Evolutionary conservation across 2,888 invertebrate genomes (phyloP).

Genomic region (Melanargia galathea): DNA sequence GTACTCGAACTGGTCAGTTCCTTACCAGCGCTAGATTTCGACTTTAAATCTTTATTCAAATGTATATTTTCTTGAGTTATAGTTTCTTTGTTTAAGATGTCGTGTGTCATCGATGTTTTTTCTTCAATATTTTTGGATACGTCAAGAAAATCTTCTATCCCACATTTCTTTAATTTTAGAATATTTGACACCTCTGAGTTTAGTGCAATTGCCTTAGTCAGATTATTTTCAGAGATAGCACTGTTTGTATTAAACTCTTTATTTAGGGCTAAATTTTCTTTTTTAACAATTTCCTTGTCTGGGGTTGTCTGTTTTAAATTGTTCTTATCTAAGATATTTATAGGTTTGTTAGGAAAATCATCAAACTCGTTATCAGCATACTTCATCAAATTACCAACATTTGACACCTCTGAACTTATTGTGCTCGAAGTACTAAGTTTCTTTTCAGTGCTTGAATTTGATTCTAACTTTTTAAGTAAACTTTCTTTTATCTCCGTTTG

Average conservation of each 20-base stretch:
- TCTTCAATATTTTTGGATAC: neutral
- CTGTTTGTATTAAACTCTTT: neutral
- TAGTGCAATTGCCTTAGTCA: neutral
- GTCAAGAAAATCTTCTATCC: neutral
- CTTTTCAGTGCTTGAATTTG: neutral
- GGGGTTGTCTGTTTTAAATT: neutral
- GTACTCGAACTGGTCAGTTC: neutral
- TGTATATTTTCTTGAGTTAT: neutral
- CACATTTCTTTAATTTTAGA: neutral
- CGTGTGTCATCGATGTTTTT: neutral
- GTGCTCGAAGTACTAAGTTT: too few species aligned
- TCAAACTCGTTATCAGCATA: neutral
- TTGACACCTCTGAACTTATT: neutral
- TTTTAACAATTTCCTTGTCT: neutral
- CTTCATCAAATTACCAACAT: neutral
- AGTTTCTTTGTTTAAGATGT: neutral
- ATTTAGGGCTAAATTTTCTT: neutral
- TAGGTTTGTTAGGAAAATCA: neutral
- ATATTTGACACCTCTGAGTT: neutral
- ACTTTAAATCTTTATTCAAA: neutral
- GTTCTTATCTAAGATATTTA: neutral
- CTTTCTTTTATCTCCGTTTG: neutral
- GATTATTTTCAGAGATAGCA: neutral
- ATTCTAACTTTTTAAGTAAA: neutral
- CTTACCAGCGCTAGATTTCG: neutral